Conservation (phyloP, 2,113 vertebrate genomes). For the Eupsittula cactorum region DNA sequence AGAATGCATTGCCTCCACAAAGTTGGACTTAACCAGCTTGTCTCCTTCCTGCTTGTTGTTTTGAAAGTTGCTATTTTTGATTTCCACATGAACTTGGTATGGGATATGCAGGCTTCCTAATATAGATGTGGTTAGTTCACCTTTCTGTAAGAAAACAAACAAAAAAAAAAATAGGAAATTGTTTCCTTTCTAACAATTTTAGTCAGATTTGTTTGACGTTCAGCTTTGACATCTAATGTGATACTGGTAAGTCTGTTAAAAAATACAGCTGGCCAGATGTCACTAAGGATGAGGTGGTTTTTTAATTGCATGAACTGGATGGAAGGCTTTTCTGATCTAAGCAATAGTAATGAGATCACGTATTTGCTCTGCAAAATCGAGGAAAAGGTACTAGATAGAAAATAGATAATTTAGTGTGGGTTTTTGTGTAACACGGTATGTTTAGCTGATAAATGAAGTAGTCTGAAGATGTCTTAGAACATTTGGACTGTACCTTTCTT, state of each 20-base stretch:
- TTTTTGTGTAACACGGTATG: accelerated
- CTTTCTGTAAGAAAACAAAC: background rate
- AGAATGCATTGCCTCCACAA: background rate
- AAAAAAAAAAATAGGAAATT: background rate
- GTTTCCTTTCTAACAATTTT: background rate
- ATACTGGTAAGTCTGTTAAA: background rate
- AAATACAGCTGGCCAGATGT: background rate
- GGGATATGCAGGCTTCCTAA: background rate
- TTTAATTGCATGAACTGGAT: background rate
- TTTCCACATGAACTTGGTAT: background rate
- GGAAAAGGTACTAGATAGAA: background rate
- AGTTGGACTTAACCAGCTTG: background rate
- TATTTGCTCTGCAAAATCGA: background rate
- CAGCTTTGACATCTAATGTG: background rate
- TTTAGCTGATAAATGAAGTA: background rate
- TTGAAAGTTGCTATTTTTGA: conserved; percentile 23
- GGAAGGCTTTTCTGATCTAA: background rate
- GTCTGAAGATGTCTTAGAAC: background rate
- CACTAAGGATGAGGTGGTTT: background rate
- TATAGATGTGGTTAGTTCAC: background rate
- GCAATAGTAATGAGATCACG: background rate
- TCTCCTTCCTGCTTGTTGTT: conserved; percentile 15
- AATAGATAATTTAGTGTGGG: background rate
- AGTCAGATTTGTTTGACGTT: background rate
- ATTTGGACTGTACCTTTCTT: background rate